These are phyloP conservation scores for Ramphastos sulfuratus DNA, from an alignment of 2,113 vertebrate species.

Conservation along the genomic window DNA sequence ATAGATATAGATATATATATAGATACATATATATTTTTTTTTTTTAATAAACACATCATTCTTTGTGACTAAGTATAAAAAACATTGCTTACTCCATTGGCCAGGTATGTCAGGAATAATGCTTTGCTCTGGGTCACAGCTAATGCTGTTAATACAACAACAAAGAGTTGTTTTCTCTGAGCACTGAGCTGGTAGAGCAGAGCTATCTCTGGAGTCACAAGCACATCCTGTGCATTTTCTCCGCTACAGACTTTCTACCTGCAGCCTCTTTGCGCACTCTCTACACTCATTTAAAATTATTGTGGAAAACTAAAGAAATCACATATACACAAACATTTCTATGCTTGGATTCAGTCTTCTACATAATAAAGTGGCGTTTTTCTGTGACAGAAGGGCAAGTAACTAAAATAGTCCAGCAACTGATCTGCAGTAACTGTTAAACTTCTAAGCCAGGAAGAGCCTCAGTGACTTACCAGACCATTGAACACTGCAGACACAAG, in stretches of 20 bases:
- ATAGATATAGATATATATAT: too few species aligned
- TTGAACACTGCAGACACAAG: not conserved
- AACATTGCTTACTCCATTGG: not conserved
- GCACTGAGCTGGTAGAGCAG: not conserved
- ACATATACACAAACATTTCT: not conserved
- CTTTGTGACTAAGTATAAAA: not conserved
- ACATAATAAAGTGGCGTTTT: not conserved
- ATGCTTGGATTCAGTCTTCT: not conserved
- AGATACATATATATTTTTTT: not conserved
- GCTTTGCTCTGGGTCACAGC: not conserved
- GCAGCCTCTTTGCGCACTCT: not conserved
- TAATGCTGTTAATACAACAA: not conserved
- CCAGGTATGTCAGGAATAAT: not conserved
- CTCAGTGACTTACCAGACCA: not conserved
- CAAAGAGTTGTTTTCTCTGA: not conserved
- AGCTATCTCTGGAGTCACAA: not conserved
- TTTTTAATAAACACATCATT: not conserved
- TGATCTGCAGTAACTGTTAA: slow-evolving; percentile 22
- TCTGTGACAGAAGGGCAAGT: slow-evolving; percentile 1
- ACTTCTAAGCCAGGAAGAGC: not conserved
- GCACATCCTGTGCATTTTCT: not conserved
- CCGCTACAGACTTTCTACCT: not conserved
- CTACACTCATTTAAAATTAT: not conserved
- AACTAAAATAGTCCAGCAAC: slow-evolving; percentile 21
- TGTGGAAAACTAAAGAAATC: not conserved